Evolutionary conservation across 2,113 vertebrate genomes (phyloP).

Genomic region (Coptodon bakossiorum): DNA sequence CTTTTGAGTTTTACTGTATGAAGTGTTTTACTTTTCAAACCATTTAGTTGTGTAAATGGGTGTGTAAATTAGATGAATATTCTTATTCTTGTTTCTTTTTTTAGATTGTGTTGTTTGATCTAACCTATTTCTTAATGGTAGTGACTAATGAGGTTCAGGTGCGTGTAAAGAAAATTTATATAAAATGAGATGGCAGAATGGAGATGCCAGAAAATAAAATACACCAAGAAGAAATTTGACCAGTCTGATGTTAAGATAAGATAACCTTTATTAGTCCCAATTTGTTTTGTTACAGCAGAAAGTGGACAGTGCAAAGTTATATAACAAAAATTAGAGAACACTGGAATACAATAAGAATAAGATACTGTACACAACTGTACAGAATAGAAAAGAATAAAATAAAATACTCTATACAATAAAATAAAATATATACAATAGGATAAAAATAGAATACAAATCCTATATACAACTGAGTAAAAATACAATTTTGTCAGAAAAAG

Average conservation of each 20-base stretch:
- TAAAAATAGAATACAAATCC: background rate
- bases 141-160: rapidly evolving
- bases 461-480: background rate
- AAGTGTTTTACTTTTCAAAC: background rate
- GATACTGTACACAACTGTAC: background rate
- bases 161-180: rapidly evolving
- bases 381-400: background rate
- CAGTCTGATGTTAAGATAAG: background rate
- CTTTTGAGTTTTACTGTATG: background rate
- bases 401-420: no score
- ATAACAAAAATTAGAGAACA: background rate
- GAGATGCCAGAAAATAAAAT: background rate
- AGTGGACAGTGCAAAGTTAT: background rate
- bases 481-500: background rate
- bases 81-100: background rate
- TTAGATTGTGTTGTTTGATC: background rate
- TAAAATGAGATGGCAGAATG: background rate
- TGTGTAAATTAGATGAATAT: background rate
- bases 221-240: background rate
- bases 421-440: background rate
- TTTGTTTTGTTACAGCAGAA: background rate
- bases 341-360: background rate
- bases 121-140: background rate
- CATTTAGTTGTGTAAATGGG: background rate
- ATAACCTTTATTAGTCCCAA: background rate